Conservation (phyloP, 2,797 vertebrate genomes). For the Gallinago solitaria region DNA sequence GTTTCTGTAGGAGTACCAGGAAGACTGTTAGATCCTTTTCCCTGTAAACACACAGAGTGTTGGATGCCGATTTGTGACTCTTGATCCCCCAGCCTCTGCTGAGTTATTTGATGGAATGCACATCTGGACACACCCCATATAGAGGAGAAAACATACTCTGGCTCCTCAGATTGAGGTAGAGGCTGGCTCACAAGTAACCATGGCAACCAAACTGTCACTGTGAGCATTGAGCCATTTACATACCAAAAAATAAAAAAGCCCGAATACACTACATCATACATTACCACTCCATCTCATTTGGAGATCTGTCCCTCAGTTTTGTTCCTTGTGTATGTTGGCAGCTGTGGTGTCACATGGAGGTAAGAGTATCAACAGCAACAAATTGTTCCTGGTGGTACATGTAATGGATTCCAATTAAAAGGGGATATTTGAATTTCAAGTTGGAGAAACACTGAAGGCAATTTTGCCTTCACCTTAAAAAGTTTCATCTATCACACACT, state of each 20-base stretch:
- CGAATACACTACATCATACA: neutral
- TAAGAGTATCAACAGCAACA: neutral
- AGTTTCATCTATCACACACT: slow-evolving; percentile 3
- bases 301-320: neutral
- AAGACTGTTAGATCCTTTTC: neutral
- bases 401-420: neutral
- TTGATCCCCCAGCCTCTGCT: neutral
- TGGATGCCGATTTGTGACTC: neutral
- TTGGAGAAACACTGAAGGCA: neutral
- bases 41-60: rapidly evolving
- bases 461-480: neutral
- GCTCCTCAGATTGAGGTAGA: neutral
- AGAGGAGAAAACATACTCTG: neutral
- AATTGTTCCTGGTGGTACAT: neutral
- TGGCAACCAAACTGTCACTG: neutral
- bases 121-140: neutral
- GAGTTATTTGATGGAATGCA: neutral
- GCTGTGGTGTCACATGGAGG: neutral
- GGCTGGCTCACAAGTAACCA: neutral
- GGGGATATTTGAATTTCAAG: neutral
- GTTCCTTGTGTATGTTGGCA: neutral
- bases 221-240: neutral
- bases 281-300: neutral
- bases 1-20: neutral
- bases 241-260: neutral